Base-by-base conservation (phyloP, 2,888 invertebrate genomes). In the Camptogramma bilineatum region DNA sequence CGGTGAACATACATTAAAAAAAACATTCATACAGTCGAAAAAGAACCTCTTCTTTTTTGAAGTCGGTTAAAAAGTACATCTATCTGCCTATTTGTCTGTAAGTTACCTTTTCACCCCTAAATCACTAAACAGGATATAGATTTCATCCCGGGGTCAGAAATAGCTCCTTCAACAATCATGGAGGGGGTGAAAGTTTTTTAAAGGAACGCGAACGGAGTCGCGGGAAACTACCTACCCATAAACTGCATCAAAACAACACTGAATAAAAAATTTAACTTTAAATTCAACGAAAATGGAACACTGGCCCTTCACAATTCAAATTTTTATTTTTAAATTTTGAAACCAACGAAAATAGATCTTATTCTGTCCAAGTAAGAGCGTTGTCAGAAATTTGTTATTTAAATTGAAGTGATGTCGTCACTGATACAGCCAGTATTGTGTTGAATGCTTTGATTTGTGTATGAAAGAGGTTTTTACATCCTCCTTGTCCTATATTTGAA, bases 391-490 rank as follows among this genome's bases (percentile, higher is more conserved):
- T 70, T 73, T 71, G 69, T 64, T 67, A 72, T 72, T 70, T 69
- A 70, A 73, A 77, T 79, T 66, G 60, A 72, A 74, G 72, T 70
- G 76, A 76, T 75, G 73, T 74, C 71, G 74, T 73, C 75, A 73
- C 71, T 71, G 78, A 78, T 78, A 77, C 64, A 66, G 64, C 54
- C 68, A 58, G 68, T 71, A 68, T 74, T 68, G 64, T 52, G 52
- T 50, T 66, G 65, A 66, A 66, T 62, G 54, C 62, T 54, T 66
- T 61, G 66, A 66, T 66, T 66, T 66, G 66, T 62, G 16, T 66
- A 62, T 66, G 66, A 66, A 66, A 62, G 65, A 24, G 51, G 19
- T 66, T 66, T 66, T 28, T 48, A 63, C 58, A 66, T 62, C 57
- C 62, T 62, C 57, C 46, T 57, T 58, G 52, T 46, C 55, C 55